phyloP scores from a whole-genome alignment of 2,113 vertebrate species.

The Nipponia nippon region DNA sequence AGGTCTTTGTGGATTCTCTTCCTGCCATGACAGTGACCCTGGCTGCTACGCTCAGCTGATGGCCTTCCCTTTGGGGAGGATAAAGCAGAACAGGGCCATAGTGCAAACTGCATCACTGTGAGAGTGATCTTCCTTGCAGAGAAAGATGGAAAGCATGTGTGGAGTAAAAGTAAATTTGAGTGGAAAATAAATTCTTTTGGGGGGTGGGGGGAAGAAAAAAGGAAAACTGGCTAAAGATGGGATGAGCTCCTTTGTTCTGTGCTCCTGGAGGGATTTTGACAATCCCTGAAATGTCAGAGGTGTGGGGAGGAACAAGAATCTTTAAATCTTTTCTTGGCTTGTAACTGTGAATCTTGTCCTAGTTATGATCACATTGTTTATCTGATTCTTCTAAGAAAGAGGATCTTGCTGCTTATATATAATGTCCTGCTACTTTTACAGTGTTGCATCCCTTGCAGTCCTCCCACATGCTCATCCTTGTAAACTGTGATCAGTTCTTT shows the following conservation, averaged over 20 bases:
- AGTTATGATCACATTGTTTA: neutral
- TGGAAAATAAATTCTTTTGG: neutral
- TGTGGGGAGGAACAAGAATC: neutral
- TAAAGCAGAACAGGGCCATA: neutral
- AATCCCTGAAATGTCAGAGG: neutral
- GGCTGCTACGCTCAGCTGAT: neutral
- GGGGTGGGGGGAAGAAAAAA: rapidly evolving
- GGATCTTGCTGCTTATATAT: neutral
- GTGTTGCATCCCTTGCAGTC: neutral
- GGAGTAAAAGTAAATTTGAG: neutral
- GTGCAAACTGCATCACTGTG: neutral
- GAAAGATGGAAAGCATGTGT: neutral
- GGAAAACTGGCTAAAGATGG: neutral
- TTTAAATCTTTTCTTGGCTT: neutral
- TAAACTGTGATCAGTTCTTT: neutral
- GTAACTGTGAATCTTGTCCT: neutral
- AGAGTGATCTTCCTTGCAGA: neutral
- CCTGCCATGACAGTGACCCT: neutral
- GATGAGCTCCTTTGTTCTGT: neutral
- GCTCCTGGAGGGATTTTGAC: neutral
- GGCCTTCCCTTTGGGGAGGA: neutral
- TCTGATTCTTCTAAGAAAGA: neutral
- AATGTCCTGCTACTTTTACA: neutral
- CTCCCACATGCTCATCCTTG: neutral
- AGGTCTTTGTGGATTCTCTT: neutral